These are phyloP conservation scores for Triops cancriformis DNA, from an alignment of 1,140 invertebrate species.

Conservation along the genomic window DNA sequence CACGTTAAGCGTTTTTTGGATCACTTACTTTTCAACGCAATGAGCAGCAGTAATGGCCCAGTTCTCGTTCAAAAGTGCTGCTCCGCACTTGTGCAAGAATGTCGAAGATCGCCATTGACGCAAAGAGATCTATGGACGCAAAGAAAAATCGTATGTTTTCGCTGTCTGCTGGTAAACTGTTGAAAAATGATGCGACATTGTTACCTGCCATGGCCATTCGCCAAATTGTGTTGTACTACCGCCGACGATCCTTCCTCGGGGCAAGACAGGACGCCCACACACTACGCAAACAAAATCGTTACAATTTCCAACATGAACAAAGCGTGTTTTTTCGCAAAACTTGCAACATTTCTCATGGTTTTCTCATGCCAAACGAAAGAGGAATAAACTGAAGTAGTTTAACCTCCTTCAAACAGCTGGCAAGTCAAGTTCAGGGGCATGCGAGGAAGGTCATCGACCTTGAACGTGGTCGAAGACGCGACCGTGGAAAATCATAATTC, in stretches of 20 bases:
- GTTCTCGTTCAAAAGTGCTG: conserved; percentile 84
- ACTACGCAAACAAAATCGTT: conserved; percentile 54
- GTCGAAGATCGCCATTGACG: conserved; percentile 78
- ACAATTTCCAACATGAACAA: conserved; percentile 32
- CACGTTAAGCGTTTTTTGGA: neutral
- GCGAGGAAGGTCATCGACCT: conserved; percentile 2
- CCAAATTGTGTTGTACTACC: conserved; percentile 72
- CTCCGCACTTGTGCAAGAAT: conserved; percentile 89
- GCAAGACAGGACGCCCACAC: conserved; percentile 72
- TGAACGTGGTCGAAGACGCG: neutral
- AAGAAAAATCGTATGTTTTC: too few relatives aligned
- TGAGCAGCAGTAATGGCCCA: conserved; percentile 98
- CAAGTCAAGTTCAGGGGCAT: neutral
- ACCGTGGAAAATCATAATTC: neutral
- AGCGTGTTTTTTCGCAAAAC: neutral
- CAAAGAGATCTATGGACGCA: conserved; percentile 61
- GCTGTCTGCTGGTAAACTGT: too few relatives aligned
- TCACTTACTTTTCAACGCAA: conserved; percentile 83
- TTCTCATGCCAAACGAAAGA: neutral
- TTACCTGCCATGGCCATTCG: conserved; percentile 71
- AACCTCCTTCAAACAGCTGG: neutral
- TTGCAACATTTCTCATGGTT: neutral
- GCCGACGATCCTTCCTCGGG: conserved; percentile 72
- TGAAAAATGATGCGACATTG: neutral
- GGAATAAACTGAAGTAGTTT: neutral